phyloP scores from a whole-genome alignment of 2,113 vertebrate genomes.

The Picathartes gymnocephalus region DNA sequence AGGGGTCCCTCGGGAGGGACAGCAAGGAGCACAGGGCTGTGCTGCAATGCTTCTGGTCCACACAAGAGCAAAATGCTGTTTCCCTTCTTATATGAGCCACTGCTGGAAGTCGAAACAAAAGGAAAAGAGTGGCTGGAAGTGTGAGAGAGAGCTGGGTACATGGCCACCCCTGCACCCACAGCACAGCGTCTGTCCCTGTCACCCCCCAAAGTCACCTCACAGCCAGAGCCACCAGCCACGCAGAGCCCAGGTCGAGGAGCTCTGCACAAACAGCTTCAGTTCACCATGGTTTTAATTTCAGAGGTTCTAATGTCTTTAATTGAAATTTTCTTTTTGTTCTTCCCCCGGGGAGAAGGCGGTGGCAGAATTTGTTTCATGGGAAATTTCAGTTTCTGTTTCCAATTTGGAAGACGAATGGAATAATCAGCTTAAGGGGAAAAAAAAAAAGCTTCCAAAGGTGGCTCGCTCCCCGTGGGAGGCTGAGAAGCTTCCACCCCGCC shows the following conservation, averaged over 20 bases:
- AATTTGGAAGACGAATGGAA: constrained; percentile 35
- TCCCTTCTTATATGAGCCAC: not conserved
- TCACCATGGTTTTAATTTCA: not conserved
- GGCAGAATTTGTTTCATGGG: constrained; percentile 29
- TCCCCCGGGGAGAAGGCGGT: not conserved
- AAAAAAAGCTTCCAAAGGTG: not conserved
- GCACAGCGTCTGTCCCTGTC: rapidly evolving
- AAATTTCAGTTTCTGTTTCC: constrained; percentile 48
- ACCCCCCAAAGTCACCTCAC: not conserved
- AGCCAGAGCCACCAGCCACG: not conserved
- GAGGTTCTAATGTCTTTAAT: constrained; percentile 8
- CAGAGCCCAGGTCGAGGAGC: not conserved
- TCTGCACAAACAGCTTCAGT: not conserved
- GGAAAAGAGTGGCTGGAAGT: not conserved
- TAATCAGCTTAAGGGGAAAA: not conserved
- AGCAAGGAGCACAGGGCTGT: not conserved
- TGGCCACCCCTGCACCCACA: not conserved
- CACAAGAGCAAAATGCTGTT: not conserved
- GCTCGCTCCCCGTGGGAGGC: rapidly evolving
- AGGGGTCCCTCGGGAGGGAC: not conserved
- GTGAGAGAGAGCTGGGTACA: not conserved
- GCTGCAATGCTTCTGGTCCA: not conserved
- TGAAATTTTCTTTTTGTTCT: not conserved
- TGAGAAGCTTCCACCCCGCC: not conserved
- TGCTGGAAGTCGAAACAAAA: not conserved